Evolutionary conservation across 2,797 vertebrate genomes (phyloP).

Genomic region (Phrynocephalus guinanensis): DNA sequence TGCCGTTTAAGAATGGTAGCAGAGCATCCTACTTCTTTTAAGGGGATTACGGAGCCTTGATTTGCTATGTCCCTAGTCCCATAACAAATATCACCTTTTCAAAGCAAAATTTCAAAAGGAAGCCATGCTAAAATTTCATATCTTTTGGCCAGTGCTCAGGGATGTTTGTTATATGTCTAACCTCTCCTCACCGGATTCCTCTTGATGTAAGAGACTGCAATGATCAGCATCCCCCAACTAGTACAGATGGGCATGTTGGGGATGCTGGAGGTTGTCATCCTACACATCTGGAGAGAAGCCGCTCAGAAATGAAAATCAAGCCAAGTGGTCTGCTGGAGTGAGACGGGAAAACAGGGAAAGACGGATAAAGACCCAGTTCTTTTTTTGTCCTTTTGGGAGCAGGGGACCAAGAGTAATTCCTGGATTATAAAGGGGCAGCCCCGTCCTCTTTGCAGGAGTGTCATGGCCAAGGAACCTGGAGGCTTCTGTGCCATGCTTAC

Average conservation of each 20-base stretch:
- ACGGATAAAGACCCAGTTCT: background rate
- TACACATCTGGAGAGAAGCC: background rate
- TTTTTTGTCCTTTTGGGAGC: background rate
- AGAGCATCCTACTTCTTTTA: background rate
- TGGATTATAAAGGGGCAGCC: background rate
- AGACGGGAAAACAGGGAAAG: background rate
- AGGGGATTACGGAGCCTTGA: background rate
- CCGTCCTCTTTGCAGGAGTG: background rate
- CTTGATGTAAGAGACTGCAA: too few relatives aligned
- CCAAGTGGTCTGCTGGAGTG: background rate
- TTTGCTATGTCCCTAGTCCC: background rate
- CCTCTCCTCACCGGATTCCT: background rate
- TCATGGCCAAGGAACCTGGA: background rate
- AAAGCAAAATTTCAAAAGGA: background rate
- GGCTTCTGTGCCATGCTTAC: background rate
- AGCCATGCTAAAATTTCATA: background rate
- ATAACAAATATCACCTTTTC: background rate
- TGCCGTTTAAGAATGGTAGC: too few relatives aligned
- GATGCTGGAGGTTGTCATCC: background rate
- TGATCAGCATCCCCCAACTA: background rate
- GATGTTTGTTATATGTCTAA: background rate
- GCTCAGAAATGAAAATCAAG: background rate
- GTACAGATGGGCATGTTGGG: background rate
- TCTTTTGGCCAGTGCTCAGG: background rate
- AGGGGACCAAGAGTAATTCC: background rate